Evolutionary conservation across 2,888 invertebrate species (phyloP).

Genomic region (Ophion costatus): DNA sequence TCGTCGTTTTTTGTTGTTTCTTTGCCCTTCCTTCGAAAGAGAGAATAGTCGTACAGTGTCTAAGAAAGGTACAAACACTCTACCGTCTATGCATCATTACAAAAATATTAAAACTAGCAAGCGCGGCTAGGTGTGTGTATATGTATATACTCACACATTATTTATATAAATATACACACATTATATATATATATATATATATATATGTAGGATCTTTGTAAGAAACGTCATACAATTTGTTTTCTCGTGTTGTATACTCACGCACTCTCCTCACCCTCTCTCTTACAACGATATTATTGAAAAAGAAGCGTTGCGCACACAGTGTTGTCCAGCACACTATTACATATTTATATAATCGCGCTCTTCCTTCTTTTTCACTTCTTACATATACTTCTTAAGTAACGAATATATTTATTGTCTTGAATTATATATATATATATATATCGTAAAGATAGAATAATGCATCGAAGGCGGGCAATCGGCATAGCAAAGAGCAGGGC

Average conservation of each 20-base stretch:
- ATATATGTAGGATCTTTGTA: constrained; percentile 53
- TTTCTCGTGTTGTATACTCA: constrained; percentile 21
- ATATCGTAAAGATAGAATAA: neutral
- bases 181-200: neutral
- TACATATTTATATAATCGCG: constrained; percentile 15
- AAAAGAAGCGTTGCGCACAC: constrained; percentile 3
- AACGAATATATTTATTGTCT: constrained; percentile 62
- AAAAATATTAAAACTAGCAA: constrained; percentile 84
- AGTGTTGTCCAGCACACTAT: constrained; percentile 62
- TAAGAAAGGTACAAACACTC: constrained; percentile 78
- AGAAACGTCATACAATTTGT: constrained; percentile 54
- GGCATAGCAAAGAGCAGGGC: neutral
- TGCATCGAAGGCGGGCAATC: neutral
- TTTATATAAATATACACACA: neutral
- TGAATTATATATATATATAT: constrained; percentile 37
- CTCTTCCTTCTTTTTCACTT: neutral
- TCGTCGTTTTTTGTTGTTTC: constrained; percentile 27
- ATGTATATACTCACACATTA: neutral
- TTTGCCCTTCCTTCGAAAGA: neutral
- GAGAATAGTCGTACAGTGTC: constrained; percentile 43
- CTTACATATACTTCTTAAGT: constrained; percentile 15
- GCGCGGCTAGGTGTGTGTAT: constrained; percentile 77
- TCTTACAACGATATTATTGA: constrained; percentile 28
- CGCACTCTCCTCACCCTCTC: constrained; percentile 42
- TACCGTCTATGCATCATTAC: constrained; percentile 81